Conservation (phyloP, 2,888 invertebrate species). For the Cephus pulcher region DNA sequence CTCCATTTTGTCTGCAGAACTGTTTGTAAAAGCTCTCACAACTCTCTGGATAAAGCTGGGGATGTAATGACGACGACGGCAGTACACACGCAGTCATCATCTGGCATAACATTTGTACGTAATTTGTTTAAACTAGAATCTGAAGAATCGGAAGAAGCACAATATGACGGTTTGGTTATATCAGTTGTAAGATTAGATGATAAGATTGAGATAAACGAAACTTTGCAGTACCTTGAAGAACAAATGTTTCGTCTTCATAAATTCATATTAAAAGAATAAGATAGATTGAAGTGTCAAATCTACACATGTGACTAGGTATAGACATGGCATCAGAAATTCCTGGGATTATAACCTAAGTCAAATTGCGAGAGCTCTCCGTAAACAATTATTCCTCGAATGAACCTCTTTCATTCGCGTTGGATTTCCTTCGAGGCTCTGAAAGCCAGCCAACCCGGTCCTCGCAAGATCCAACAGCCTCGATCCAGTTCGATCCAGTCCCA, state of each 20-base stretch:
- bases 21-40: not conserved
- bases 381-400: conserved; percentile 37
- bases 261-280: not conserved
- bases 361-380: conserved; percentile 3
- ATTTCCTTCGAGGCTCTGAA: conserved; percentile 15
- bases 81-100: not conserved
- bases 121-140: no score
- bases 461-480: conserved; percentile 52
- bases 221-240: no score
- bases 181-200: not conserved
- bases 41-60: not conserved
- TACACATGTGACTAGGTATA: not conserved
- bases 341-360: not conserved
- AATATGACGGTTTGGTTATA: not conserved
- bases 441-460: conserved; percentile 29
- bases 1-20: not conserved
- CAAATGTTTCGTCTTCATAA: no score
- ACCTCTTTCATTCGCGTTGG: conserved; percentile 10
- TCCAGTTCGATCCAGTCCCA: conserved; percentile 56
- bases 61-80: not conserved
- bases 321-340: not conserved
- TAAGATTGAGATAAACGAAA: not conserved
- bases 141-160: no score
- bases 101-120: no score
- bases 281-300: not conserved